Base-by-base conservation (phyloP, 2,797 vertebrate species). In the Pangasius djambal region DNA sequence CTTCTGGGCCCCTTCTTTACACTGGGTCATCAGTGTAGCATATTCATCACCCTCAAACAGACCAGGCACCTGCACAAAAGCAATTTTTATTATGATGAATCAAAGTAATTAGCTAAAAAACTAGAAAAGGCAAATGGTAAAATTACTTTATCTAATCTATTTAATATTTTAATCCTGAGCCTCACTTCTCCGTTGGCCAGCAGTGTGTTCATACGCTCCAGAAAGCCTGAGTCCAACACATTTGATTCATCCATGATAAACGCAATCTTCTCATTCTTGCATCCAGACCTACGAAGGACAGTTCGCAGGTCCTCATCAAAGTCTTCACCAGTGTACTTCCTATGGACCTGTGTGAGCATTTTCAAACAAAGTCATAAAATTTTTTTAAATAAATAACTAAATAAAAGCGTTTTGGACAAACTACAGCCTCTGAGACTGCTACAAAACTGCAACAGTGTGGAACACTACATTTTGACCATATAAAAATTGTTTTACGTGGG, bases 161-260 rank as follows among this genome's bases (percentile, higher is more conserved):
- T 55, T n/a, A 4, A 20, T 63, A 4, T 37, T 79, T 22, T 31
- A 28, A 10, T 31, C 22, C 25, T 48, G 52, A 84, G 50, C 40
- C 83, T 40, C 77, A 92, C 99, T 97, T 99, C 99, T 95, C 99
- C 99, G 0, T 99, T 99, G 93, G 99, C 99, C 93, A 99, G 94
- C 72, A 99, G 95, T 1, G 98, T 99, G 92, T 99, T 99, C 99
- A 99, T 99, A 90, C 98, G 97, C 94, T 99, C 99, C 90, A 99
- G 95, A 94, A 99, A 99, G 55, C 98, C 98, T 15, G 99, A 99
- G 92, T 99, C 99, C 81, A 99, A 92, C 59, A 99, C 98, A 0
- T 99, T 99, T 59, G 99, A 99, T 83, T 99, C 99, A 75, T 99
- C 99, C 99, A 99, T 99, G 92, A 99, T 99, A 92, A 99, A 99